Base-by-base conservation (phyloP, 2,888 invertebrate species). In the Peribatodes rhomboidaria region DNA sequence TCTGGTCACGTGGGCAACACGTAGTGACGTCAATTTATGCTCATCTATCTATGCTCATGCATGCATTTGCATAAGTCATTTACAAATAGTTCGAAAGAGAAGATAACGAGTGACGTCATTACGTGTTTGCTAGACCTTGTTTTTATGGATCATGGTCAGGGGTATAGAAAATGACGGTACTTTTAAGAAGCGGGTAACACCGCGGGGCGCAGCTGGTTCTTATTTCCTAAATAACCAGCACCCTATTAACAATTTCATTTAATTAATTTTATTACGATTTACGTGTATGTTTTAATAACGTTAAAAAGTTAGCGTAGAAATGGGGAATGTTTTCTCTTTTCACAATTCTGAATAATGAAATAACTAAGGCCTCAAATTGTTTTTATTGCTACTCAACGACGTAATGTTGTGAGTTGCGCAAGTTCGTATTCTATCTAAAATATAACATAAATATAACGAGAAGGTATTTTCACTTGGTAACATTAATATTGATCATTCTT, bases 331-430 rank as follows among this genome's bases (percentile, higher is more conserved):
- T 41, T 54, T 42, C 41, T 42, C 41, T 27, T 54, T 42, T 42
- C 54, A n/a, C 54, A 54, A 27, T 54, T 54, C 54, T 2, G 54
- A 54, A 54, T 54, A n/a, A 54, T 31, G 54, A 47, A 37, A 47
- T 47, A 57, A 49, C 39, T 57, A 16, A 42, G 49, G 59, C 60
- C 44, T 60, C 60, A 53, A 60, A 53, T 60, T 60, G 59, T 59
- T 59, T 52, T 52, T 42, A 52, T 59, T 42, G 42, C 50, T 35
- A 3, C 18, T 54, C 14, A 58, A 20, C 42, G 33, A 44, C 44
- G 52, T 60, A 53, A 60, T 53, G 52, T 53, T 37, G 44, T 37
- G 44, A 60, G 53, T 60, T 53, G 16, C 52, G 52, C 35, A 33
- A 52, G 49, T 41, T 42, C 42, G 31, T 39, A 57, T 35, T 20